Conservation (phyloP, 2,888 invertebrate genomes). For the Hedychridium roseum region DNA sequence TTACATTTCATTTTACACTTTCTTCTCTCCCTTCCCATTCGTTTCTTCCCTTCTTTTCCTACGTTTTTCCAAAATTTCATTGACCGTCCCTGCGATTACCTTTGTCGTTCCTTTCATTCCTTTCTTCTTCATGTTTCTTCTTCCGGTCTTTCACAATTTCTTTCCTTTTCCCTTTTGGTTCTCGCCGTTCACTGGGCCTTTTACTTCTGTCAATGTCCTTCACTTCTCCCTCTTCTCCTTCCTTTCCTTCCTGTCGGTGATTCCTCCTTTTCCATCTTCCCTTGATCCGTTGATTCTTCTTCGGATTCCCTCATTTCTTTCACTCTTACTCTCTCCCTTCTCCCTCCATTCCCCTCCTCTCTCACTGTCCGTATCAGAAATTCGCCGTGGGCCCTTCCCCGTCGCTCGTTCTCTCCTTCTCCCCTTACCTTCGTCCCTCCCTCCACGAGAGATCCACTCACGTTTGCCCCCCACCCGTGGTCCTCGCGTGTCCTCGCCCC, state of each 20-base stretch:
- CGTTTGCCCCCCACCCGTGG: constrained; percentile 1
- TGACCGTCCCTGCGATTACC: too few relatives aligned
- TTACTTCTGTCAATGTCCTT: constrained; percentile 1
- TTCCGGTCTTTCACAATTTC: background rate
- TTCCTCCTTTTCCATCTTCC: background rate
- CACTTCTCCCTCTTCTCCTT: background rate
- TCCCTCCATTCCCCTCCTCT: background rate
- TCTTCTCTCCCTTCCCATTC: background rate
- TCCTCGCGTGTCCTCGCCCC: constrained; percentile 5
- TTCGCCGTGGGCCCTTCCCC: constrained; percentile 15
- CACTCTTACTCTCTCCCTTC: background rate
- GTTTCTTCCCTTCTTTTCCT: background rate
- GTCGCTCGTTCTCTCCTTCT: constrained; percentile 8
- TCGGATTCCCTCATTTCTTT: background rate
- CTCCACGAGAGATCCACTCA: too few relatives aligned
- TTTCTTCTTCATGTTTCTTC: background rate
- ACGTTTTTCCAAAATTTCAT: too few relatives aligned
- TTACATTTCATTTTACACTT: background rate
- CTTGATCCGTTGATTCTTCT: too few relatives aligned
- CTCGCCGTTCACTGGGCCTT: background rate
- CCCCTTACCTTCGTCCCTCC: background rate
- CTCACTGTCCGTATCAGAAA: constrained; percentile 4
- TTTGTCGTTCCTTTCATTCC: too few relatives aligned
- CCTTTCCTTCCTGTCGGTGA: background rate
- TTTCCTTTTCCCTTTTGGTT: background rate